These are phyloP conservation scores for Sebastes iracundus DNA, from an alignment of 2,797 vertebrate species.

Conservation along the genomic window DNA sequence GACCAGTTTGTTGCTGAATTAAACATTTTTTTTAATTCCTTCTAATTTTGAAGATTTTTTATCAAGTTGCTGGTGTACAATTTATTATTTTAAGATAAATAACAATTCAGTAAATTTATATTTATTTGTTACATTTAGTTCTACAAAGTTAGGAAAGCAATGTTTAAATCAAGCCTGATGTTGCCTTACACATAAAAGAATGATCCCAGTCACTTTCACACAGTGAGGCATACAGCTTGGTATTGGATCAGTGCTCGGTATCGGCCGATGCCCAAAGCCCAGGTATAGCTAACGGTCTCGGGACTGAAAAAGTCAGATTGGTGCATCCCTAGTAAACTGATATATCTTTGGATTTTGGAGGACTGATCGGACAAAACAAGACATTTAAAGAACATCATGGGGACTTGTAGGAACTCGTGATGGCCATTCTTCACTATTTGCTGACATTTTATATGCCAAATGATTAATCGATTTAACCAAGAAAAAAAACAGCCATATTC, in stretches of 20 bases:
- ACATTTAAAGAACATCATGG: background rate
- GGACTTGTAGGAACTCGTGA: background rate
- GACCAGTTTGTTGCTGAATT: too few species aligned
- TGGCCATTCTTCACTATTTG: background rate
- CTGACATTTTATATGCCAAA: background rate
- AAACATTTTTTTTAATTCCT: background rate
- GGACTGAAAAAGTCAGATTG: too few species aligned
- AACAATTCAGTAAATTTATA: background rate
- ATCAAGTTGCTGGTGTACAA: background rate
- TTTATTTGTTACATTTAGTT: background rate
- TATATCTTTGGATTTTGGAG: too few species aligned
- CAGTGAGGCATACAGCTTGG: too few species aligned
- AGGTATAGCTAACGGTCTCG: too few species aligned
- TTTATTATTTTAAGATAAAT: background rate
- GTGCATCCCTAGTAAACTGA: too few species aligned
- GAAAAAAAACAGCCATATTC: background rate
- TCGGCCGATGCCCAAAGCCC: too few species aligned
- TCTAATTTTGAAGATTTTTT: accelerated
- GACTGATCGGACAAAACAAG: background rate
- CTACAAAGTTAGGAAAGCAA: background rate
- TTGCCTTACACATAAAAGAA: background rate
- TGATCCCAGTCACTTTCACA: too few species aligned
- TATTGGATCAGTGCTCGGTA: too few species aligned
- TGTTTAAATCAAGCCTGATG: background rate
- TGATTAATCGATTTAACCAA: background rate